Percentiles rank a stretch among this genome's conserved stretches.
These are phyloP conservation scores for Amphibalanus amphitrite DNA, from an alignment of 1,140 invertebrate species.

Conservation along the genomic window DNA sequence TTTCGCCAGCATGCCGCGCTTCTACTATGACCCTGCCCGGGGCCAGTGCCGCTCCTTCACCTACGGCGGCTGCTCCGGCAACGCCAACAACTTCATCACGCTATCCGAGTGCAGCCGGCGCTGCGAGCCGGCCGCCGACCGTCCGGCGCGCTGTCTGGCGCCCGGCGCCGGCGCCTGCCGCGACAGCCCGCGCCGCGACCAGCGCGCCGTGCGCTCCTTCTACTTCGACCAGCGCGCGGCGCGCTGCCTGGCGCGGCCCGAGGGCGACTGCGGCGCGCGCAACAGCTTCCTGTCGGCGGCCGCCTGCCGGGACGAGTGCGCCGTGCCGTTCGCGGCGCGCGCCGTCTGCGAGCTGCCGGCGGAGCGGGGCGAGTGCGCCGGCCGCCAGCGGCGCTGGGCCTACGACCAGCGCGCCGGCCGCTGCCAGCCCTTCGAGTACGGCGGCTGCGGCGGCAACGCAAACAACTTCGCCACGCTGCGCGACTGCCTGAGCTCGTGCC, in stretches of 20 bases:
- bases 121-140: slow-evolving; percentile 42
- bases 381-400: not conserved
- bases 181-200: not conserved
- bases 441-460: slow-evolving; percentile 56
- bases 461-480: slow-evolving; percentile 45
- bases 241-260: not conserved
- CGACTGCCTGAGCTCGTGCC: slow-evolving; percentile 24
- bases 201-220: not conserved
- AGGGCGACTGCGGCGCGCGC: not conserved
- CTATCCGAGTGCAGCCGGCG: slow-evolving; percentile 32
- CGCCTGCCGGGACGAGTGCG: not conserved
- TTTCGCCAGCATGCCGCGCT: slow-evolving; percentile 30
- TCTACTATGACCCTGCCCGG: slow-evolving; percentile 25
- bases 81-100: slow-evolving; percentile 58
- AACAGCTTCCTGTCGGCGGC: not conserved
- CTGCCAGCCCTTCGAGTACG: slow-evolving; percentile 55
- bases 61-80: slow-evolving; percentile 72
- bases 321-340: not conserved
- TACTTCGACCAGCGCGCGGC: not conserved
- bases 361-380: not conserved
- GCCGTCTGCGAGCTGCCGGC: not conserved
- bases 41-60: slow-evolving; percentile 50
- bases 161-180: too few relatives aligned
- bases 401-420: slow-evolving; percentile 2
- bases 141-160: slow-evolving; percentile 17